Evolutionary conservation across 2,113 vertebrate species (phyloP), one percentile per base, ranked within the genome.

Genomic region (Chaenogobius annularis): DNA sequence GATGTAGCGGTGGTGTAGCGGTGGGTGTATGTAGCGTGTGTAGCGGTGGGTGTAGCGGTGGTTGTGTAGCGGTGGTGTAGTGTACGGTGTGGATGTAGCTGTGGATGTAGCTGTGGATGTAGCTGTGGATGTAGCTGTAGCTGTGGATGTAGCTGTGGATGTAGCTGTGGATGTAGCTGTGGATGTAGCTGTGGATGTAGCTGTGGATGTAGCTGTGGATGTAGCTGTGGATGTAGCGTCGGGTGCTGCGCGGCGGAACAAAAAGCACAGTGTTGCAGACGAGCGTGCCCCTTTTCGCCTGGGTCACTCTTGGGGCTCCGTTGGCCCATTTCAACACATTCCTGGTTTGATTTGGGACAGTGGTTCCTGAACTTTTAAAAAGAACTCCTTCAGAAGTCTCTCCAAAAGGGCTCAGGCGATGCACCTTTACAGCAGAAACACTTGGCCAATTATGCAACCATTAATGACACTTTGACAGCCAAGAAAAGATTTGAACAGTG

Each of bases 281-380:
- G 58, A 61, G 26, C 13, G 10, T 56, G 14, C 68, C 47, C 64
- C n/a, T n/a, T 69, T 72, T 35, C 69, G 5, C 13, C 13, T 2
- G 58, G 3, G 3, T 10, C 1, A 5, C 50, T 66, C 13, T 43
- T 50, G 5, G 23, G 54, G 79, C 76, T 81, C 76, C 77, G 48
- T 50, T 6, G 50, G 64, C 73, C 72, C 81, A 47, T 68, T 78
- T 77, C 61, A 70, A 65, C 52, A 17, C 61, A 63, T 63, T 63
- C 61, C 61, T 63, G 61, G 58, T 61, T 61, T 40, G 61, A n/a
- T 43, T 63, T 40, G 35, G 61, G 35, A 63, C 61, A 63, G 61
- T 40, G 61, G 3, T 12, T n/a, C 61, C n/a, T 10, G 20, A 40
- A 10, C 17, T 10, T 40, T 63, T 17, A 19, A 40, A 40, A 40